Evolutionary conservation across 2,888 invertebrate species (phyloP).

Genomic region (Pollenia amentaria): DNA sequence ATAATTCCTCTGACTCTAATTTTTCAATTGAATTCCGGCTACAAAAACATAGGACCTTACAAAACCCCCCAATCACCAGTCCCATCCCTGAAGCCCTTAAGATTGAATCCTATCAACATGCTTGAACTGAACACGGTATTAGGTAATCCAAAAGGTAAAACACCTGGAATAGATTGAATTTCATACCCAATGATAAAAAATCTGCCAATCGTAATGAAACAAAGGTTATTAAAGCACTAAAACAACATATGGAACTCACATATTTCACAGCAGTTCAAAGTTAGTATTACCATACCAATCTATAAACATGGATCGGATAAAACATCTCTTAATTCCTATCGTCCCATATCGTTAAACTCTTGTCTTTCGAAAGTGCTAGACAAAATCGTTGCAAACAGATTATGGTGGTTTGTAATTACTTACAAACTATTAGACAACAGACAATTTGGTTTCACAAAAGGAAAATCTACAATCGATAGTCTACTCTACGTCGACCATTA

Average conservation of each 20-base stretch:
- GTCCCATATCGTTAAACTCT: conserved; percentile 64
- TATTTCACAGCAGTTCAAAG: conserved; percentile 51
- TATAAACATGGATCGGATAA: conserved; percentile 55
- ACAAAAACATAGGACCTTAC: not conserved
- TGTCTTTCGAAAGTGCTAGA: conserved; percentile 20
- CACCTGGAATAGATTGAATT: not conserved
- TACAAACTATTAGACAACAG: conserved; percentile 46
- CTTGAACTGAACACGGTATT: conserved; percentile 7
- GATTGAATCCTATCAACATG: conserved; percentile 20
- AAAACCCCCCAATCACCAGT: not conserved
- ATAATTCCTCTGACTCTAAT: conserved; percentile 6
- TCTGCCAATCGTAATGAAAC: conserved; percentile 22
- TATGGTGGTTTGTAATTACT: conserved; percentile 51
- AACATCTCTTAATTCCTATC: conserved; percentile 52
- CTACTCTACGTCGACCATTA: not conserved
- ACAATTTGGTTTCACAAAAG: conserved; percentile 48
- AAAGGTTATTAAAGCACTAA: not conserved
- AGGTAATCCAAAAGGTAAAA: not conserved
- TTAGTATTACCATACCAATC: conserved; percentile 29
- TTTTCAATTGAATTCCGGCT: conserved; percentile 15
- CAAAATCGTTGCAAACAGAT: no score
- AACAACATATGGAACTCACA: conserved; percentile 32
- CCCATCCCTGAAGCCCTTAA: not conserved
- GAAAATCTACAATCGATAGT: not conserved
- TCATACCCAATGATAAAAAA: conserved; percentile 54